These are phyloP conservation scores for Lithophane semibrunnea DNA, from an alignment of 2,888 invertebrate genomes.

Conservation along the genomic window DNA sequence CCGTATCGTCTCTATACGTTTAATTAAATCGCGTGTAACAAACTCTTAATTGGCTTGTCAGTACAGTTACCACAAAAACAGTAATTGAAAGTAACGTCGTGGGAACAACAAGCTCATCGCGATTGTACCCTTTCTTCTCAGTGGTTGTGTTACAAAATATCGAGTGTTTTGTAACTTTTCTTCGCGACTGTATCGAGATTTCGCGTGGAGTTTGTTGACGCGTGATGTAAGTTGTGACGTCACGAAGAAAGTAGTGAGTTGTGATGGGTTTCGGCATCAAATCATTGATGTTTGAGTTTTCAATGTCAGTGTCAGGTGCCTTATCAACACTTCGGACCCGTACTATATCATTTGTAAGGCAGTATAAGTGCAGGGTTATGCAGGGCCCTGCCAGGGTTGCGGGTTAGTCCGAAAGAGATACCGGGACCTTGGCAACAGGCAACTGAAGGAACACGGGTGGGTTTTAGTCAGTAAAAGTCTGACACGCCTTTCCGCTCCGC, in stretches of 20 bases:
- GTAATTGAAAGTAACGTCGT: slow-evolving; percentile 54
- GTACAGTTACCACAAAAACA: slow-evolving; percentile 55
- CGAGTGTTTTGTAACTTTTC: slow-evolving; percentile 49
- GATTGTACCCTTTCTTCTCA: slow-evolving; percentile 53
- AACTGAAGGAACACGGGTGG: too few relatives aligned
- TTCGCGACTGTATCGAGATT: slow-evolving; percentile 41
- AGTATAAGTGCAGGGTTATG: neutral
- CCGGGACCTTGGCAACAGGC: too few relatives aligned
- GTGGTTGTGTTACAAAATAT: slow-evolving; percentile 39
- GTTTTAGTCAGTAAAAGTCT: too few relatives aligned
- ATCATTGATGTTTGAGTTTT: neutral
- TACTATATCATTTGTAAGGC: neutral
- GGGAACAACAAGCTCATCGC: slow-evolving; percentile 26
- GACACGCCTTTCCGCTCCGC: too few relatives aligned
- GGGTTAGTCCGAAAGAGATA: too few relatives aligned
- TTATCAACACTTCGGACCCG: neutral
- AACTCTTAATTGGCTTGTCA: slow-evolving; percentile 27
- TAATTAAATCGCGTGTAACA: slow-evolving; percentile 11
- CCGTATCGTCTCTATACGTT: neutral
- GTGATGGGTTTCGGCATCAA: neutral
- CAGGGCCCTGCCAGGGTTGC: neutral
- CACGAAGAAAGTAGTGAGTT: slow-evolving; percentile 12
- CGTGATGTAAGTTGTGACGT: slow-evolving; percentile 38
- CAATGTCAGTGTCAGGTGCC: neutral
- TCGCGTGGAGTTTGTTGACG: slow-evolving; percentile 50